Base-by-base conservation (phyloP, 2,888 invertebrate species). In the Drosophila silvestris region DNA sequence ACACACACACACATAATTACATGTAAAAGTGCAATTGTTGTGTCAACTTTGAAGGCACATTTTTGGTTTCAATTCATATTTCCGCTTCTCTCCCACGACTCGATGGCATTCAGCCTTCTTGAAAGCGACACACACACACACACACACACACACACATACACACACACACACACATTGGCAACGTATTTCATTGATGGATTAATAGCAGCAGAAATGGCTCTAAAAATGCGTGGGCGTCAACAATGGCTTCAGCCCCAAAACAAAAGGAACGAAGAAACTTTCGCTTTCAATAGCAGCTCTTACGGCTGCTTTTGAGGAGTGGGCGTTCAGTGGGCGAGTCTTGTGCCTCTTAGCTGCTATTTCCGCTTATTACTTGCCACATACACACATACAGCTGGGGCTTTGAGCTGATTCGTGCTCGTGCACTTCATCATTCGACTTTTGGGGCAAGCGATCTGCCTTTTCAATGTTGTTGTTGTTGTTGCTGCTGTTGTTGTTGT, bases 291-390 rank as follows among this genome's bases (percentile, higher is more conserved):
- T 65, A 37, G 16, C 35, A 35, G 16, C 35, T 35, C 35, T 35
- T 35, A 35, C 35, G 35, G 41, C 47, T 30, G 26, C 16, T 47
- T 41, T 57, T n/a, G 30, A 9, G 47, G 47, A 16, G 33, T 51
- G 51, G 62, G 61, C 35, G 52, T 28, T 44, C 35, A n/a, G 39
- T 52, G 70, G 79, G 70, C 63, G 74, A 70, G 71, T 50, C 66
- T 28, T 56, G 47, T 63, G 61, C 61, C 54, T 74, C 59, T 81
- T 69, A 75, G 78, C 75, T 70, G 70, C 70, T 65, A 67, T 81
- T 81, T 83, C 78, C 81, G 82, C 75, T 83, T 81, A 81, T 82
- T 83, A 82, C 71, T 59, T 70, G 65, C 64, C 78, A 67, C 73
- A 77, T 60, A 73, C 68, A 71, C 63, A 72, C 63, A 79, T 41